Evolutionary conservation across 2,797 vertebrate genomes (phyloP), one percentile per base, ranked within the genome.

Genomic region (Bucorvus abyssinicus): DNA sequence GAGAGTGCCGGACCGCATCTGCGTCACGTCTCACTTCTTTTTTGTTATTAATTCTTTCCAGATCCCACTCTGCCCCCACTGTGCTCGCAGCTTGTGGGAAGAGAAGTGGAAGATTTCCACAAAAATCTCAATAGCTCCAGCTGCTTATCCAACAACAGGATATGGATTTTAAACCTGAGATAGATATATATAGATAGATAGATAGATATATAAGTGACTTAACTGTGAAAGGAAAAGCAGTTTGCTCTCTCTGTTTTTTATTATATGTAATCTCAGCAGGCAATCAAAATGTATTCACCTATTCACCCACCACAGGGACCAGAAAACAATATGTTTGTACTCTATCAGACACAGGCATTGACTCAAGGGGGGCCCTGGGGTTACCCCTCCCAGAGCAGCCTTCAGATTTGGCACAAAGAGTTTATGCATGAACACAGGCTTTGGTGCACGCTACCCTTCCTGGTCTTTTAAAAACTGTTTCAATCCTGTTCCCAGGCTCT

Each of bases 201-300:
- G 12, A 49, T 21, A 49, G 7, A 49, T 49, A 23, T 49, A 49
- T 49, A 9, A 23, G 49, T 44, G 71, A 70, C n/a, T 67, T 80
- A 91, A 92, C 74, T 90, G 74, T 79, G 79, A 88, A 96, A 80
- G 20, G 70, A 90, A 95, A 95, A 90, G 13, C 64, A 90, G 40
- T 91, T 93, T 75, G 59, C 13, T 76, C 10, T 44, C 63, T 86
- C 82, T 90, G 49, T 1, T 91, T 95, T 94, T 94, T 91, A 74
- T 91, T 93, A 79, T 27, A 42, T 56, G 22, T 40, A 90, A 68
- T 75, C 82, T 96, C 80, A 91, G 57, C 55, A 92, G 57, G 68
- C 64, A 93, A 95, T 76, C 18, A 14, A 90, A 95, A 94, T 6
- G 2, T 82, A 63, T 93, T 90, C 83, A 77, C 56, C 40, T 82